A percentile compares a stretch with the other conserved stretches of the same genome.
Conservation (phyloP, 2,797 vertebrate genomes). For the Allobates femoralis region DNA sequence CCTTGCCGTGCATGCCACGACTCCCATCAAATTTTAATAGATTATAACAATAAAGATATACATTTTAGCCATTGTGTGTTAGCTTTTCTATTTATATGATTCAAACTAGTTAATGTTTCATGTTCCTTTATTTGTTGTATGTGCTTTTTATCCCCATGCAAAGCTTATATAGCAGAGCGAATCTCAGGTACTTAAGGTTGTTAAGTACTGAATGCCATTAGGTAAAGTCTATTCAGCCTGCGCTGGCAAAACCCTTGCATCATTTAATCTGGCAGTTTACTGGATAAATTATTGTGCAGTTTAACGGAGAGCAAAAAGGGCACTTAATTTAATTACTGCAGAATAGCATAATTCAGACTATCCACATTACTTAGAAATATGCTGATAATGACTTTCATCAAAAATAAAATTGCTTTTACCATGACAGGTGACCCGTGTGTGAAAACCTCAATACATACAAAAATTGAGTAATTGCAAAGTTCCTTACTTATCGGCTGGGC, state of each 20-base stretch:
- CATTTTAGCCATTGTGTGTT: no score
- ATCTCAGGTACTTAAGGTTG: background rate
- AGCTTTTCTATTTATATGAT: no score
- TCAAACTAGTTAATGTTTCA: no score
- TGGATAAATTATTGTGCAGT: background rate
- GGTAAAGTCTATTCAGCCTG: constrained; percentile 22
- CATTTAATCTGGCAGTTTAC: constrained; percentile 33
- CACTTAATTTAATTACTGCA: constrained; percentile 31
- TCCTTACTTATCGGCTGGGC: background rate
- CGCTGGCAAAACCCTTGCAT: background rate
- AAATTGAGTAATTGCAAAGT: no score
- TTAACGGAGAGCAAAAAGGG: constrained; percentile 13
- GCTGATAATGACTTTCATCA: constrained; percentile 5
- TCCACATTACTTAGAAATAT: background rate
- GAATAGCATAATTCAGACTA: background rate
- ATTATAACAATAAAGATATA: no score
- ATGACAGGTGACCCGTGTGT: background rate
- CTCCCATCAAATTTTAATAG: no score
- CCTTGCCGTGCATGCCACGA: no score
- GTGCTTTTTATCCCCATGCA: background rate
- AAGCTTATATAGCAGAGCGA: background rate
- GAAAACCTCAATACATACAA: background rate
- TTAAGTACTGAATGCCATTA: constrained; percentile 15
- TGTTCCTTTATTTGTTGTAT: background rate
- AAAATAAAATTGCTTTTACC: background rate